phyloP scores from a whole-genome alignment of 2,888 invertebrate species.

The Plebejus melissa region DNA sequence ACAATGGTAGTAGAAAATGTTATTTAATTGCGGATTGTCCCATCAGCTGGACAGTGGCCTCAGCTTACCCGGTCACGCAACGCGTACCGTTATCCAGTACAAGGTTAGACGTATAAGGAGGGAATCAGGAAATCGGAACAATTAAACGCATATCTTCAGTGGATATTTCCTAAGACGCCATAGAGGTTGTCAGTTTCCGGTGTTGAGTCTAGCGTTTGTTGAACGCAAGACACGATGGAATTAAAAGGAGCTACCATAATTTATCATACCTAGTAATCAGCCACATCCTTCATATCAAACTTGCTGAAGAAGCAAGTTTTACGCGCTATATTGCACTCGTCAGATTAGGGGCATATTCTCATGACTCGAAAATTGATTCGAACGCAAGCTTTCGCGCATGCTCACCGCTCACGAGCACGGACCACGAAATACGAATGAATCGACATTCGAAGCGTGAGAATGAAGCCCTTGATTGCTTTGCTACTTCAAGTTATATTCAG shows the following conservation, averaged over 20 bases:
- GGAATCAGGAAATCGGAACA: conserved; percentile 41
- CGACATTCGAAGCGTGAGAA: too few relatives aligned
- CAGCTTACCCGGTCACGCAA: conserved; percentile 12
- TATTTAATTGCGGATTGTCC: conserved; percentile 1
- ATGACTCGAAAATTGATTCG: neutral
- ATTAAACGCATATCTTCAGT: conserved; percentile 44
- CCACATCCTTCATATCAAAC: neutral
- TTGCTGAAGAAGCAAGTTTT: neutral
- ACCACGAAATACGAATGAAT: too few relatives aligned
- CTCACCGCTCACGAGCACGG: too few relatives aligned
- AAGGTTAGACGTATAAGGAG: conserved; percentile 40
- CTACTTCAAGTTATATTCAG: too few relatives aligned
- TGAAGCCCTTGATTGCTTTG: too few relatives aligned
- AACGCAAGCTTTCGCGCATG: too few relatives aligned
- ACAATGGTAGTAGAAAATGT: neutral
- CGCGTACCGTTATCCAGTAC: conserved; percentile 33
- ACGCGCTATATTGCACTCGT: too few relatives aligned
- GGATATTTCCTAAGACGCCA: conserved; percentile 35
- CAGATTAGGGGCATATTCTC: neutral
- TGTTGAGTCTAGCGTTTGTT: neutral
- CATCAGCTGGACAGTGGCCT: conserved; percentile 27
- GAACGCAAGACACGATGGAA: conserved; percentile 24
- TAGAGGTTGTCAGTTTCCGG: conserved; percentile 33
- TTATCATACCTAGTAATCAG: neutral
- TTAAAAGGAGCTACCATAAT: neutral